Percentiles rank a stretch among this genome's conserved stretches.
phyloP scores from a whole-genome alignment of 2,113 vertebrate species.

The Chrysemys picta region DNA sequence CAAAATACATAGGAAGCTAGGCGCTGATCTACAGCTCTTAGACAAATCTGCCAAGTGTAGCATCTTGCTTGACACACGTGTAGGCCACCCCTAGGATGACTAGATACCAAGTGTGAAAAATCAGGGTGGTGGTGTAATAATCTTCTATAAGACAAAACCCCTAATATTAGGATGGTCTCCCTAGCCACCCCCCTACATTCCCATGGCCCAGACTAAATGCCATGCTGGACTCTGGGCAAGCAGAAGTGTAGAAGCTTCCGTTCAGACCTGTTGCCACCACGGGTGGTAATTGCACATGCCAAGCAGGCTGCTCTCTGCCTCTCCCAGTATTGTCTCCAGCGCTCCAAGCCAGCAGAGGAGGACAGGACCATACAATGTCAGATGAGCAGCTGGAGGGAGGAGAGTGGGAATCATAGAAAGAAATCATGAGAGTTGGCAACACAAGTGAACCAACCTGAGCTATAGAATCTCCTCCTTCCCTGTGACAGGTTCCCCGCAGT shows the following conservation, averaged over 20 bases:
- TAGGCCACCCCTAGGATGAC: neutral
- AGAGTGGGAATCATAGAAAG: too few relatives aligned
- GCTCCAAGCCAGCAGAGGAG: neutral
- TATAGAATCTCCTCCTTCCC: neutral
- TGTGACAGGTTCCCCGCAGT: too few relatives aligned
- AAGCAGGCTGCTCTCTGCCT: neutral
- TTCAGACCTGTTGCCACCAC: neutral
- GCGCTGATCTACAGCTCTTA: neutral
- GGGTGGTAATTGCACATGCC: neutral
- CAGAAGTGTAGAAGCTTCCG: neutral
- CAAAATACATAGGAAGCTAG: neutral
- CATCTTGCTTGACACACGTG: neutral
- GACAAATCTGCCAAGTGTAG: neutral
- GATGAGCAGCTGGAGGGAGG: too few relatives aligned
- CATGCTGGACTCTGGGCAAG: neutral
- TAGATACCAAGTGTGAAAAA: neutral
- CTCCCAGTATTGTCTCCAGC: neutral
- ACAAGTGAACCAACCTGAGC: neutral
- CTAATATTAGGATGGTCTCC: neutral
- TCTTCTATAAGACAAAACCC: neutral
- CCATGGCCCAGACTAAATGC: neutral
- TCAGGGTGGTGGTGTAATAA: neutral
- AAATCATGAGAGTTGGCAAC: neutral
- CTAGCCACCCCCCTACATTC: too few relatives aligned
- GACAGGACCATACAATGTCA: fast-evolving